A percentile compares a stretch with the other conserved stretches of the same genome.
Conservation (phyloP, 2,888 invertebrate species). For the Azorinus chamasolen region DNA sequence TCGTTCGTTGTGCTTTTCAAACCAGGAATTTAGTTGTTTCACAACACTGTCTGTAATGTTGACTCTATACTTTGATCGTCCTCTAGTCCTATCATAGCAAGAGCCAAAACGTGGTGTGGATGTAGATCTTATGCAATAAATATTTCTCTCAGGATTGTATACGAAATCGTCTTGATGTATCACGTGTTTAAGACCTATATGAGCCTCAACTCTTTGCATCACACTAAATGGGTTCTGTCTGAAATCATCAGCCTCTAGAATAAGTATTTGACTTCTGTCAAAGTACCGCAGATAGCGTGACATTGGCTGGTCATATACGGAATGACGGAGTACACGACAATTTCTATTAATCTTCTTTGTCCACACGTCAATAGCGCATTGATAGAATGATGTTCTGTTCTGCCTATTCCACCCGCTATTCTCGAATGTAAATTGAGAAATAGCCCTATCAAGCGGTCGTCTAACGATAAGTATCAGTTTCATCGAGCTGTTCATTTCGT, state of each 20-base stretch:
- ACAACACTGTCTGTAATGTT: conserved; percentile 87
- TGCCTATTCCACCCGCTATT: conserved; percentile 80
- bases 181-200: conserved; percentile 73
- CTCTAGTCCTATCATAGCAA: conserved; percentile 96
- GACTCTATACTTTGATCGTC: too few species aligned
- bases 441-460: conserved; percentile 97
- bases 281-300: conserved; percentile 97
- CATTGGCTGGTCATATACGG: conserved; percentile 89
- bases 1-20: conserved; percentile 79
- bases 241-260: conserved; percentile 90
- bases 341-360: conserved; percentile 80
- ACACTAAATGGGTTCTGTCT: conserved; percentile 72
- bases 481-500: conserved; percentile 96
- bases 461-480: conserved; percentile 96
- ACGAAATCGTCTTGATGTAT: conserved; percentile 92
- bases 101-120: conserved; percentile 88
- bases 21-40: conserved; percentile 76
- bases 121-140: conserved; percentile 92
- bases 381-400: conserved; percentile 12
- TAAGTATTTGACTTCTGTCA: conserved; percentile 94
- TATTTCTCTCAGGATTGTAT: conserved; percentile 98
- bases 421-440: conserved; percentile 95
- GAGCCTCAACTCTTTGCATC: conserved; percentile 75
- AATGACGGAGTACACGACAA: conserved; percentile 85
- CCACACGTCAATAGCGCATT: conserved; percentile 63